Percentiles rank a stretch among this genome's conserved stretches.
Conservation (phyloP, 2,113 vertebrate species). For the Osmerus mordax region DNA sequence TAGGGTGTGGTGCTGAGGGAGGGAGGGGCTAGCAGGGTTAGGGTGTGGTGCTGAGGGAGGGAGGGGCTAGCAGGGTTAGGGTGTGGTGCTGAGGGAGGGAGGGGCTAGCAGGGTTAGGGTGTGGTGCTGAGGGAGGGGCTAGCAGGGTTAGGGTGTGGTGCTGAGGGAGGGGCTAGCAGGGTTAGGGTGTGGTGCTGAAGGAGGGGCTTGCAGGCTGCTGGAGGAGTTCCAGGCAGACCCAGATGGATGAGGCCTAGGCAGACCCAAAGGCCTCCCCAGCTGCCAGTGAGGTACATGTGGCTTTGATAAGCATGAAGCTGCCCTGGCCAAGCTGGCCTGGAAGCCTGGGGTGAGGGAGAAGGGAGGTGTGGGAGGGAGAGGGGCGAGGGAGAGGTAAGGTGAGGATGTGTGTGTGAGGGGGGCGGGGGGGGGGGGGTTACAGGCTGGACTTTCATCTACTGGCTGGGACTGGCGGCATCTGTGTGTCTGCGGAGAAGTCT, state of each 20-base stretch:
- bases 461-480: constrained; percentile 7
- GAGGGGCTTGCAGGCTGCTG: neutral
- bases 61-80: too few species aligned
- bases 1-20: too few species aligned
- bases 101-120: neutral
- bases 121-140: neutral
- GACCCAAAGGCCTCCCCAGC: constrained; percentile 1
- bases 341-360: neutral
- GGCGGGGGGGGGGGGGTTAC: neutral
- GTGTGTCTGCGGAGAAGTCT: constrained; percentile 10
- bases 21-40: too few species aligned
- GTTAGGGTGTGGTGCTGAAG: neutral
- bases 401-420: neutral
- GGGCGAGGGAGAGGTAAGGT: too few species aligned
- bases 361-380: too few species aligned
- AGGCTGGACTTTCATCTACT: constrained; percentile 4
- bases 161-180: too few species aligned
- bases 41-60: too few species aligned
- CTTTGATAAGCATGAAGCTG: neutral
- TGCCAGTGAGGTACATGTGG: constrained; percentile 11
- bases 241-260: constrained; percentile 6
- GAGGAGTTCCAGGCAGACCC: constrained; percentile 2
- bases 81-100: too few species aligned
- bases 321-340: neutral
- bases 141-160: too few species aligned